These are phyloP conservation scores for Hylaeus anthracinus DNA, from an alignment of 1,140 invertebrate genomes.

Conservation along the genomic window DNA sequence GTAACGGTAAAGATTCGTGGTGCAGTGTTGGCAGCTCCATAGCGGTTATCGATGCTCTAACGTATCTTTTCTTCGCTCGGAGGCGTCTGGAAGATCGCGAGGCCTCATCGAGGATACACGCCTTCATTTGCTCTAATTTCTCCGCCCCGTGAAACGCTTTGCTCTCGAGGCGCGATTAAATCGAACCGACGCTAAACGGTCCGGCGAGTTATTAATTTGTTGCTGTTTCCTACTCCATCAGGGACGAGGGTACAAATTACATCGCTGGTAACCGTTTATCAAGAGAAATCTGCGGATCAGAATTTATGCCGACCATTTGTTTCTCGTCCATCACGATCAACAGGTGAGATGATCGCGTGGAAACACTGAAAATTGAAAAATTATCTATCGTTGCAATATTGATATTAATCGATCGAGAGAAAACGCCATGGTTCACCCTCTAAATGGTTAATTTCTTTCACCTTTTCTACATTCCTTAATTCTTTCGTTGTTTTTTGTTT, in stretches of 20 bases:
- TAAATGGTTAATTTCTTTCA: no score
- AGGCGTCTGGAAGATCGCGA: constrained; percentile 6
- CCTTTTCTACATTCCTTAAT: no score
- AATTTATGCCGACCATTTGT: constrained; percentile 29
- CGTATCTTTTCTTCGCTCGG: constrained; percentile 30
- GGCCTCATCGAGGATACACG: constrained; percentile 13
- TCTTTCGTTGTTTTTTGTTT: no score
- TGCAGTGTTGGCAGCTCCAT: no score
- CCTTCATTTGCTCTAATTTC: constrained; percentile 39
- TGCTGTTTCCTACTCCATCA: constrained; percentile 45
- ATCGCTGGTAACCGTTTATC: constrained; percentile 30
- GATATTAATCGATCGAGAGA: no score
- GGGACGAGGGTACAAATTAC: constrained; percentile 21
- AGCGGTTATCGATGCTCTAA: background rate
- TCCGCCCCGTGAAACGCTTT: background rate
- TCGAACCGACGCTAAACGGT: constrained; percentile 27
- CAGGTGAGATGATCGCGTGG: background rate
- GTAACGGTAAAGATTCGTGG: no score
- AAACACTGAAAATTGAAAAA: background rate
- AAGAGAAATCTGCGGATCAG: constrained; percentile 40
- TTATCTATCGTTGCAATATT: no score
- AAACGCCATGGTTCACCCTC: no score
- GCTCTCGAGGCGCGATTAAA: constrained; percentile 26
- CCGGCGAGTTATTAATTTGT: constrained; percentile 34
- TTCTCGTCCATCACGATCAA: background rate